Conservation (phyloP, 1,140 invertebrate species). For the Brachionus calyciflorus region DNA sequence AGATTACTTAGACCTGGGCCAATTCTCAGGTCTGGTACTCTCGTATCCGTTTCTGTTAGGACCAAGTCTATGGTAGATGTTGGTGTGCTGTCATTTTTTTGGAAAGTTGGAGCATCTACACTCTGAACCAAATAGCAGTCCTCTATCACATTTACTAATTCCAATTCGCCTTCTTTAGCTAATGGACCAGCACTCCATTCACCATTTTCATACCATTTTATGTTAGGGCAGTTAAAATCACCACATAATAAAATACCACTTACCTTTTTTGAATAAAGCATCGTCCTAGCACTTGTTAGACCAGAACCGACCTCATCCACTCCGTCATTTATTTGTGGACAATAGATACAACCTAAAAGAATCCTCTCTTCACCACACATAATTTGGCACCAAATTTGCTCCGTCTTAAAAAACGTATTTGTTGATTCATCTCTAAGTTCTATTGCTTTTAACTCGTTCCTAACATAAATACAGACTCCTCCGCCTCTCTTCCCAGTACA, state of each 20-base stretch:
- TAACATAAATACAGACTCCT: slow-evolving; percentile 25
- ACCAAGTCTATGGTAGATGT: neutral
- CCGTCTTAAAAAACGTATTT: too few relatives aligned
- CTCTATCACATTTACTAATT: neutral
- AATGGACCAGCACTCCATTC: neutral
- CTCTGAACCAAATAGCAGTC: neutral
- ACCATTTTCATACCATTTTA: neutral
- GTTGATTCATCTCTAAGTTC: too few relatives aligned
- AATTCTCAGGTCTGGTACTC: neutral
- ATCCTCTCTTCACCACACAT: neutral
- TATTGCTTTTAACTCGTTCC: too few relatives aligned
- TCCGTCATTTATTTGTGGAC: neutral
- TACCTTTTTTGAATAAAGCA: neutral
- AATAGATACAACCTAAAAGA: slow-evolving; percentile 1
- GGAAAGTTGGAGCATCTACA: neutral
- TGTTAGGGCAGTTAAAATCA: slow-evolving; percentile 14
- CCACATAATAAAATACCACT: slow-evolving; percentile 2
- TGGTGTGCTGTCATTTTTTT: neutral
- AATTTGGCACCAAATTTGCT: slow-evolving; percentile 6
- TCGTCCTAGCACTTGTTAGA: neutral
- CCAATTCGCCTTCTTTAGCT: neutral
- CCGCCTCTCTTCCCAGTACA: neutral
- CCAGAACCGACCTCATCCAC: neutral
- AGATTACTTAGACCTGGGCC: neutral
- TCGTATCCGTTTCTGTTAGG: neutral